A percentile compares a stretch with the other conserved stretches of the same genome.
Evolutionary conservation across 2,888 invertebrate species (phyloP).

Genomic region (Sipunculus nudus): DNA sequence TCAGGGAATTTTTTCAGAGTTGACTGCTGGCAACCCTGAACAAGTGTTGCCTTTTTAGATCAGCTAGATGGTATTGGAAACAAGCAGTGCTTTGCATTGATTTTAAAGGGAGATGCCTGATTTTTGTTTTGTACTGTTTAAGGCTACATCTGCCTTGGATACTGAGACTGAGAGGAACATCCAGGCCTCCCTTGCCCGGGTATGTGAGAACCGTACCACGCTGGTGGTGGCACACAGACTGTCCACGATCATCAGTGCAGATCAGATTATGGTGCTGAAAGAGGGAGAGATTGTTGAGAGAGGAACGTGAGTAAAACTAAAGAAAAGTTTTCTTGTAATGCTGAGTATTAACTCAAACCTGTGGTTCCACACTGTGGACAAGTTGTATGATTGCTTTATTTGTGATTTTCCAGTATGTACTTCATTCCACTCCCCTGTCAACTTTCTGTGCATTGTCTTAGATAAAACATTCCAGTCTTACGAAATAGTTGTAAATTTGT

Average conservation of each 20-base stretch:
- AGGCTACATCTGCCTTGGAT: conserved; percentile 83
- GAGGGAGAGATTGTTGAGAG: conserved; percentile 92
- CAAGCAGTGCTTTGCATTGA: not conserved
- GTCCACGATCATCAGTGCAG: conserved; percentile 93
- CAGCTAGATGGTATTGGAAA: no score
- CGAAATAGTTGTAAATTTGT: no score
- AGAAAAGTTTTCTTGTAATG: no score
- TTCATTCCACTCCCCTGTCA: not conserved
- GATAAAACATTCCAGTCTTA: no score
- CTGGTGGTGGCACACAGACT: conserved; percentile 91
- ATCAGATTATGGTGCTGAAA: conserved; percentile 91
- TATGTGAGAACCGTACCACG: conserved; percentile 88
- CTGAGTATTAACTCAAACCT: no score
- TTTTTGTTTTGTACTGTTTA: no score
- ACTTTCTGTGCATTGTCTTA: not conserved
- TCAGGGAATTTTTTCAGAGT: no score
- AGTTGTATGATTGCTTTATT: no score
- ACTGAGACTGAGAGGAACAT: conserved; percentile 94
- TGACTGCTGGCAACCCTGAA: no score
- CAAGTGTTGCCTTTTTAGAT: no score
- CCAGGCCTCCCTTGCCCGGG: conserved; percentile 79
- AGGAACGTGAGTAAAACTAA: conserved; percentile 76
- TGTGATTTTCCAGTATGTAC: not conserved
- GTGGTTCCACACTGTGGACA: no score
- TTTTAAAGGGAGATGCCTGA: no score